Base-by-base conservation (phyloP, 1,140 invertebrate genomes). In the Neodiprion virginianus region DNA sequence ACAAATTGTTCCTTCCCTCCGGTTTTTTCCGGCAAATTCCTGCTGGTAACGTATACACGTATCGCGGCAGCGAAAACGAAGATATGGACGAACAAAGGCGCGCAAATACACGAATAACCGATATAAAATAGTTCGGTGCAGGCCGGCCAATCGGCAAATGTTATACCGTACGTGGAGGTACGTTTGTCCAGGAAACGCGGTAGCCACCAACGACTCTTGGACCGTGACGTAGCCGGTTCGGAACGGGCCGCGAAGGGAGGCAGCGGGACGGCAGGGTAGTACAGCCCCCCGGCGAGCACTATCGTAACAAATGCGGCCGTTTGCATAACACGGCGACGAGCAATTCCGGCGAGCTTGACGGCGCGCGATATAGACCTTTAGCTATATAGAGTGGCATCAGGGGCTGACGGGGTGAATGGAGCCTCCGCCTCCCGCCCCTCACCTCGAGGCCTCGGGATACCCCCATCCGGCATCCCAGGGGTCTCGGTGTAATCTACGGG, bases 281-380 rank as follows among this genome's bases (percentile, higher is more conserved):
- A 12, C 11, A 84, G 83, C 82, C 84, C 87, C 85, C 85, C 79
- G 80, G 84, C 79, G 84, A 77, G 83, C 75, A 84, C 85, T 89
- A 87, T 85, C 86, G 83, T 87, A 88, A 88, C 87, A 88, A 88
- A 88, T 86, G 86, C 78, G 85, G 80, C 83, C 85, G 86, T 88
- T 89, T 88, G 87, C 88, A 89, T 88, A 88, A 88, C 88, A 87
- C 84, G 85, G 85, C 84, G 86, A 87, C 86, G 86, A 88, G 86
- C 87, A 87, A 89, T 89, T 89, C 86, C 83, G 86, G 84, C 85
- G 84, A 86, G 86, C 87, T 89, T 88, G 87, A 88, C 86, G 86
- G 86, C 82, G 86, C 87, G 87, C 87, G 87, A 87, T 88, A 87
- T 87, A 87, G 87, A 87, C 85, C 82, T 88, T 85, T 82, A 86